Base-by-base conservation (phyloP, 2,888 invertebrate genomes). In the Ormia ochracea region DNA sequence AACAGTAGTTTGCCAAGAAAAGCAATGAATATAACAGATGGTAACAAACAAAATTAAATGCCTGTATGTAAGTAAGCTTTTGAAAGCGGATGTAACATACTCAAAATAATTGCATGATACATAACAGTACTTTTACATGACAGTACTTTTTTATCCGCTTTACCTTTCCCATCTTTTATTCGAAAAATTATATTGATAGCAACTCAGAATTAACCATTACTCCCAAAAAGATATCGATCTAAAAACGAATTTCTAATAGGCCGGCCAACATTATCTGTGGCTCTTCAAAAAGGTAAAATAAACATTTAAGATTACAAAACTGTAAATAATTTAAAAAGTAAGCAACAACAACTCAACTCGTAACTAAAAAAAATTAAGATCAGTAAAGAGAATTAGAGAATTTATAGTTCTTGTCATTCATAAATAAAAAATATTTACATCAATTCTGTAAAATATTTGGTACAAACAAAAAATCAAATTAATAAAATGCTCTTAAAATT, bases 401-500 rank as follows among this genome's bases (percentile, higher is more conserved):
- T 59, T 48, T 9, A 38, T 10, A 59, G 36, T 5, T 26, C 45
- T 2, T 50, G 48, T 28, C 10, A 59, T 59, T 59, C 69, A 26
- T 58, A 23, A 3, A 50, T 74, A 28, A 66, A 50, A 33, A 66
- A 41, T 33, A 17, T 74, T 31, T 41, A 66, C 33, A 66, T 66
- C 17, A 3, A 31, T 33, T 41, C 66, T 7, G n/a, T 76, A n/a
- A 69, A 63, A 17, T 76, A 54, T 33, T 21, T 48, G 21, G 14
- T 63, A 4, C 45, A 48, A 76, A 69, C 54, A n/a, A 63, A 69
- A 63, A 26, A 38, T 3, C 21, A 38, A 6, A 9, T 76, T 1
- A 69, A 69, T 45, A 63, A n/a, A n/a, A 69, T 6, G 63, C 76
- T 4, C 9, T 69, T n/a, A 36, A 4, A 7, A 23, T 17, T 14